Evolutionary conservation across 2,797 vertebrate species (phyloP).

Genomic region (Pseudotriccus pelzelni): DNA sequence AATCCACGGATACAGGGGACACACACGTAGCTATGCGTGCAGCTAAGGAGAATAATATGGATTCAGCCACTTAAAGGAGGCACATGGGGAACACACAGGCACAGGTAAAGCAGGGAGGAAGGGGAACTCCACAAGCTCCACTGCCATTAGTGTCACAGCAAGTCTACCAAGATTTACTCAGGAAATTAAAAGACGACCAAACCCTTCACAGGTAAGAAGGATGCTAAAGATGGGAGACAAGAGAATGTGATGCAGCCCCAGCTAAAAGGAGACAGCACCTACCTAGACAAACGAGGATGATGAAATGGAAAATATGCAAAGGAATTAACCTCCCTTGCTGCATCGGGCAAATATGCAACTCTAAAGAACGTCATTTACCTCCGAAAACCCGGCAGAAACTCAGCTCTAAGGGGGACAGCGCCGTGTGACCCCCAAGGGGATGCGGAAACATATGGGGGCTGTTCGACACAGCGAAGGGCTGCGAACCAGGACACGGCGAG

Average conservation of each 20-base stretch:
- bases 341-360: background rate
- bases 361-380: background rate
- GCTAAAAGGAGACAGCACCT: background rate
- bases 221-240: background rate
- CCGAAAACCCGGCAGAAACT: background rate
- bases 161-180: background rate
- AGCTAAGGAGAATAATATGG: background rate
- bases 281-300: background rate
- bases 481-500: background rate
- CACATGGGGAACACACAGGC: background rate
- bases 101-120: background rate
- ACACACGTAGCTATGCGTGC: background rate
- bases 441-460: background rate
- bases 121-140: background rate
- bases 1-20: background rate
- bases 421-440: background rate
- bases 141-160: background rate
- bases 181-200: background rate
- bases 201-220: background rate
- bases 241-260: rapidly evolving
- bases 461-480: background rate
- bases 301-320: background rate
- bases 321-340: background rate
- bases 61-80: background rate
- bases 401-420: background rate